phyloP scores from a whole-genome alignment of 2,797 vertebrate genomes.

The Molossus alvarezi region DNA sequence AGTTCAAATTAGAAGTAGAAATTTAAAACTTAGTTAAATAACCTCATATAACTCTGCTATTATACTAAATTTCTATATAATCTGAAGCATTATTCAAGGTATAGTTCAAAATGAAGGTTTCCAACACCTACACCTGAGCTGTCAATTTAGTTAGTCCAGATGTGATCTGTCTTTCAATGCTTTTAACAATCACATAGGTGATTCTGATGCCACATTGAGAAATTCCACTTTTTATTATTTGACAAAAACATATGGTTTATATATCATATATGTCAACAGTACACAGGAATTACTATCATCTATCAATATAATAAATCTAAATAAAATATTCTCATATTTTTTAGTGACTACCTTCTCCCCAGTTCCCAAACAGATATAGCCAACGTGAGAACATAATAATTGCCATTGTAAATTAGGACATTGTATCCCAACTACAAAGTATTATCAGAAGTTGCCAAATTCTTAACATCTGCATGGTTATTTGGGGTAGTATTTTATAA shows the following conservation, averaged over 20 bases:
- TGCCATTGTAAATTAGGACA: slow-evolving; percentile 40
- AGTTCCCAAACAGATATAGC: not conserved
- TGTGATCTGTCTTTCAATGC: not conserved
- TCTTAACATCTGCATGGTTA: not conserved
- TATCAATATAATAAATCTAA: slow-evolving; percentile 39
- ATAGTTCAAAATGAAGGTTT: slow-evolving; percentile 5
- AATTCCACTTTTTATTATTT: not conserved
- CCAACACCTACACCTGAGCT: not conserved
- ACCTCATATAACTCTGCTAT: slow-evolving; percentile 73
- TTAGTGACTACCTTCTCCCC: not conserved
- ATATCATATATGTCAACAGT: not conserved
- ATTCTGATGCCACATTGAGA: slow-evolving; percentile 29
- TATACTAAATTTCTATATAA: slow-evolving; percentile 36
- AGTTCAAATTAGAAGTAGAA: slow-evolving; percentile 72
- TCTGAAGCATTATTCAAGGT: not conserved
- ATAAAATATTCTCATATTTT: slow-evolving; percentile 15
- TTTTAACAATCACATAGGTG: not conserved
- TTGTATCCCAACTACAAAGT: slow-evolving; percentile 12
- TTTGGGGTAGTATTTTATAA: slow-evolving; percentile 7
- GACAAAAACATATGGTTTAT: not conserved
- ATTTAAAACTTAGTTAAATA: slow-evolving; percentile 72
- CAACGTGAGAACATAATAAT: slow-evolving; percentile 41
- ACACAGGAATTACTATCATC: not conserved
- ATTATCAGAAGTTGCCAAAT: slow-evolving; percentile 48
- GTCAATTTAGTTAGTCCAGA: not conserved